These are phyloP conservation scores for Acrobasis repandana DNA, from an alignment of 2,888 invertebrate species.

Conservation along the genomic window DNA sequence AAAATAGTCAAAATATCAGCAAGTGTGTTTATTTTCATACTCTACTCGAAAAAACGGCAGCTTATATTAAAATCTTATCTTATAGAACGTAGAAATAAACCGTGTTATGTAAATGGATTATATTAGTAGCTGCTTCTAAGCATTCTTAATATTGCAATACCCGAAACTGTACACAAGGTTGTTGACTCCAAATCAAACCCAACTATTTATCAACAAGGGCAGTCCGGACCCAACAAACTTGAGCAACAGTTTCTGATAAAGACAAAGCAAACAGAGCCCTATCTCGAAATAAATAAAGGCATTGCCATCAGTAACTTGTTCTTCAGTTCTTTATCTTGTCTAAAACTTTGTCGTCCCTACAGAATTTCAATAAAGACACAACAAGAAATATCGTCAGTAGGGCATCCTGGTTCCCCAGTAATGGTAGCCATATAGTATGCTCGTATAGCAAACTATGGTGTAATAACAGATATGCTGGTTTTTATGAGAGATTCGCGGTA, in stretches of 20 bases:
- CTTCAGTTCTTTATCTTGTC: slow-evolving; percentile 31
- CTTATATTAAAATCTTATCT: too few relatives aligned
- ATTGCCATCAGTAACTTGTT: slow-evolving; percentile 23
- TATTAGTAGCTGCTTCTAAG: background rate
- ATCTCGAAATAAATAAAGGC: slow-evolving; percentile 18
- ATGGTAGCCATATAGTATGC: slow-evolving; percentile 42
- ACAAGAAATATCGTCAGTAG: slow-evolving; percentile 63
- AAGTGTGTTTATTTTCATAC: too few relatives aligned
- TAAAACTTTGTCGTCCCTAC: slow-evolving; percentile 58
- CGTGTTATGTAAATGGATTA: background rate
- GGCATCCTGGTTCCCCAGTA: slow-evolving; percentile 46
- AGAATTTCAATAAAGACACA: slow-evolving; percentile 77
- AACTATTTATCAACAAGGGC: slow-evolving; percentile 22
- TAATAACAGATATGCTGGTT: slow-evolving; percentile 61
- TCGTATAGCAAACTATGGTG: slow-evolving; percentile 50
- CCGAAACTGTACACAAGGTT: slow-evolving; percentile 5
- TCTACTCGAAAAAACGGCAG: too few relatives aligned
- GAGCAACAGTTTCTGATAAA: slow-evolving; percentile 7
- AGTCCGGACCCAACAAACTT: slow-evolving; percentile 3
- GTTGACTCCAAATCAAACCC: slow-evolving; percentile 13
- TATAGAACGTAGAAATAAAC: too few relatives aligned
- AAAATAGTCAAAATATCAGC: too few relatives aligned
- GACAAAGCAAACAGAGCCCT: slow-evolving; percentile 22
- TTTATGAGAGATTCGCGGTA: slow-evolving; percentile 69
- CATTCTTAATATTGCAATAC: background rate